Conservation (phyloP, 2,797 vertebrate species). For the Paratrypauchen microcephalus region DNA sequence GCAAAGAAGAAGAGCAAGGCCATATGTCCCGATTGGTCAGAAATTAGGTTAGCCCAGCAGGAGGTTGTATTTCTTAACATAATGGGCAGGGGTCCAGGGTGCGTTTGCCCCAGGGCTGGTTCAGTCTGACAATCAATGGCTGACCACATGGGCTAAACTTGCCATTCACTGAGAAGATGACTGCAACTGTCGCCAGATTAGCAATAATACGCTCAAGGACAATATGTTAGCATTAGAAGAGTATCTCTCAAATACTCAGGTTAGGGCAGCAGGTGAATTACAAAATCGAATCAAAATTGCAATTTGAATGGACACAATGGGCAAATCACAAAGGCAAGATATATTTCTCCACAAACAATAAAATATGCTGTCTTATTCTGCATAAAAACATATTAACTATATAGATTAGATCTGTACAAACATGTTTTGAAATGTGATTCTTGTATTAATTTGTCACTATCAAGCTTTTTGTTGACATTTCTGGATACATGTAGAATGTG, state of each 20-base stretch:
- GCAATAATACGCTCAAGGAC: neutral
- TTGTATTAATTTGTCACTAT: too few species aligned
- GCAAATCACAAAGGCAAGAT: too few species aligned
- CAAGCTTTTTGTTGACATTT: too few species aligned
- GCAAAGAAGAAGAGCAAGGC: constrained; percentile 23
- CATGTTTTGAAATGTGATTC: too few species aligned
- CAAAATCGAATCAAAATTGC: neutral
- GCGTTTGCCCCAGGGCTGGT: constrained; percentile 5
- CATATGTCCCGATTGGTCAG: constrained; percentile 35
- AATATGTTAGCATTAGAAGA: neutral
- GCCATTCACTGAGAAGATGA: constrained; percentile 19
- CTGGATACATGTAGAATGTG: too few species aligned
- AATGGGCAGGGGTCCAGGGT: constrained; percentile 10
- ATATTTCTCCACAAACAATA: too few species aligned
- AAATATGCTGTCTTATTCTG: too few species aligned
- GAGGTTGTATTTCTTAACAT: constrained; percentile 46
- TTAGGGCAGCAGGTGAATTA: neutral
- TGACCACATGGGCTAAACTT: constrained; percentile 13
- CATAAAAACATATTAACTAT: too few species aligned
- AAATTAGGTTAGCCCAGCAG: constrained; percentile 32
- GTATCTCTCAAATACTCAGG: neutral
- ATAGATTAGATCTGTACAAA: too few species aligned
- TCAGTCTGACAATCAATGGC: constrained; percentile 13
- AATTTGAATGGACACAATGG: too few species aligned
- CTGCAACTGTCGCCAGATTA: constrained; percentile 20